Base-by-base conservation (phyloP, 2,888 invertebrate genomes). In the Nasonia oneida region DNA sequence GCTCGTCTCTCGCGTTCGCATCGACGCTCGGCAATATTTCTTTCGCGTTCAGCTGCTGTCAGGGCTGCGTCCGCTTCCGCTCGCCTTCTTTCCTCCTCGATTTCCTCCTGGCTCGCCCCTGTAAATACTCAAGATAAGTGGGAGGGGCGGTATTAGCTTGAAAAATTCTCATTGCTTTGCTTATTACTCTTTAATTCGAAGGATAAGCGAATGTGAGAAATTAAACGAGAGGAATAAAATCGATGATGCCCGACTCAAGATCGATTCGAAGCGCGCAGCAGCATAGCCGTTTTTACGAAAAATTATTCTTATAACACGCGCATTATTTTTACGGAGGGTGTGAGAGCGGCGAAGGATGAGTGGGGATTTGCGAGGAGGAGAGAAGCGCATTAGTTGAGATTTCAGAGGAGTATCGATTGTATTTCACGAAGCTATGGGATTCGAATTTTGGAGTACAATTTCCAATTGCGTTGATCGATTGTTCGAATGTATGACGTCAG, bases 1-100 rank as follows among this genome's bases (percentile, higher is more conserved):
- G 91, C 90, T 86, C 90, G 89, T 81, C 92, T 90, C 88, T 93
- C 89, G 84, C 94, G 92, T 78, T 91, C 90, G 83, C 89, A 89
- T 14, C 92, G 90, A 53, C 88, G 89, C 86, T 91, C 88, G 81
- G 91, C 90, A 15, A 92, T 90, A 81, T 92, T 91, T 81, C 89
- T 89, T 10, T 93, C 90, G 83, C 88, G 89, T 33, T 87, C 82
- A 84, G 91, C 89, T 87, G 92, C 91, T 85, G 90, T 88, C 86
- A 92, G 91, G 18, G 91, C 83, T 84, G 92, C 87, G 88, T 91
- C 89, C 75, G 86, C 89, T 74, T 90, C 89, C 39, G 78, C 81
- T 67, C 87, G 89, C 70, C 87, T 87, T 67, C 87, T 86, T 50
- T 80, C 81, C 47, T 89, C 88, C 84, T 88, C 89, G 33, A 89